Conservation (phyloP, 1,140 invertebrate genomes). For the Cyrtorhinus lividipennis region DNA sequence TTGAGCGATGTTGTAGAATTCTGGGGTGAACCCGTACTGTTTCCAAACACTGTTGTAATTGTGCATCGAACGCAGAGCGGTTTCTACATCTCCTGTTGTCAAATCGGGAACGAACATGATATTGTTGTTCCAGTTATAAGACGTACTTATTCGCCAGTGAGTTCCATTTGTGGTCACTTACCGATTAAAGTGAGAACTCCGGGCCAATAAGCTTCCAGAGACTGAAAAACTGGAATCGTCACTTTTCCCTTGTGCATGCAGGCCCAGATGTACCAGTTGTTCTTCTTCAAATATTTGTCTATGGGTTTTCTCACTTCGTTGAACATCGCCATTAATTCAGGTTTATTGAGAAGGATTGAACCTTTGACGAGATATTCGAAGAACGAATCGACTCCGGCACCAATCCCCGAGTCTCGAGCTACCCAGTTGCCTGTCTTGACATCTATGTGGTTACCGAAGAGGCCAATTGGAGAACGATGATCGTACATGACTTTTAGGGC, state of each 20-base stretch:
- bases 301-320: constrained; percentile 66
- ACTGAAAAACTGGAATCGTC: constrained; percentile 93
- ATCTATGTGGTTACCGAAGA: constrained; percentile 96
- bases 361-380: constrained; percentile 96
- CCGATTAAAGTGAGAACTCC: constrained; percentile 83
- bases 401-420: constrained; percentile 82
- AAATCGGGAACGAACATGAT: too few relatives aligned
- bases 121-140: too few relatives aligned
- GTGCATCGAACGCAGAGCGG: constrained; percentile 81
- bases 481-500: constrained; percentile 81
- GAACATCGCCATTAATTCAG: constrained; percentile 85
- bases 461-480: constrained; percentile 69
- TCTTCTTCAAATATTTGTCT: constrained; percentile 67
- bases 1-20: constrained; percentile 91
- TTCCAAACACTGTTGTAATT: constrained; percentile 95
- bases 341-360: constrained; percentile 54
- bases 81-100: constrained; percentile 77
- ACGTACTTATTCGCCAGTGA: too few relatives aligned
- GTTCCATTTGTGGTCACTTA: too few relatives aligned
- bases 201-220: constrained; percentile 96
- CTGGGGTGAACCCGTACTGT: constrained; percentile 92
- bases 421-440: constrained; percentile 91
- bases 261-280: constrained; percentile 95
- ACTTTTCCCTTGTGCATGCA: constrained; percentile 90
- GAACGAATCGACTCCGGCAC: constrained; percentile 94